Evolutionary conservation across 37 sponge, comb jelly and placozoan species (phyloP).

Genomic region (Mnemiopsis leidyi): DNA sequence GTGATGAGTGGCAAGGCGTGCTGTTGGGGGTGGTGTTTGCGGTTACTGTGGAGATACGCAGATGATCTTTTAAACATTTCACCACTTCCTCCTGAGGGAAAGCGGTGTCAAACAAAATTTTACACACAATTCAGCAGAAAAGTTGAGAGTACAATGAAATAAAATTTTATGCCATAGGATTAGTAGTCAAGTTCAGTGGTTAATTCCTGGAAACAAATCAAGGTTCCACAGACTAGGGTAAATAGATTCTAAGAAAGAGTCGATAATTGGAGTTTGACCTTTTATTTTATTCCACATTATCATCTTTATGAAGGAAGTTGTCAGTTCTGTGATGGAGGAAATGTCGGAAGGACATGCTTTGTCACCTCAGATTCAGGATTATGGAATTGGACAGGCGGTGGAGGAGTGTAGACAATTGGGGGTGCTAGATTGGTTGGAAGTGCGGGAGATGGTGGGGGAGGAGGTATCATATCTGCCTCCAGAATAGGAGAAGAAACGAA

Average conservation of each 20-base stretch:
- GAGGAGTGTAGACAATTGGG: not conserved
- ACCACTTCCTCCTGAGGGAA: constrained; percentile 4
- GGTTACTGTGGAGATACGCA: not conserved
- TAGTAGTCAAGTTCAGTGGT: too few relatives aligned
- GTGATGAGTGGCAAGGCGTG: not conserved
- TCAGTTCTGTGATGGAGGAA: not conserved
- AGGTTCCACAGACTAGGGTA: too few relatives aligned
- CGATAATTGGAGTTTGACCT: too few relatives aligned
- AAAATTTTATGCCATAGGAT: too few relatives aligned
- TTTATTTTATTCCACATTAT: not conserved
- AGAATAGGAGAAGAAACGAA: not conserved
- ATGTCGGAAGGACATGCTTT: too few relatives aligned
- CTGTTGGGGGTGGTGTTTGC: not conserved
- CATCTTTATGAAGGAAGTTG: not conserved
- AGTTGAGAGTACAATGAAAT: too few relatives aligned
- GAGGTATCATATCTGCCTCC: not conserved
- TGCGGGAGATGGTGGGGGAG: not conserved
- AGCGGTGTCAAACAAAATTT: too few relatives aligned
- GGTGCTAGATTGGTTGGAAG: not conserved
- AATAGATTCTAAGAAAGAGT: too few relatives aligned
- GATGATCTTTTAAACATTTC: not conserved
- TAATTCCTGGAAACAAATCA: too few relatives aligned
- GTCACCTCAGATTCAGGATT: not conserved
- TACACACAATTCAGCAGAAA: too few relatives aligned
- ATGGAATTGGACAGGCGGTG: not conserved